A percentile compares a stretch with the other conserved stretches of the same genome.
Evolutionary conservation across 2,888 invertebrate genomes (phyloP).

Genomic region (Cetonia aurata): DNA sequence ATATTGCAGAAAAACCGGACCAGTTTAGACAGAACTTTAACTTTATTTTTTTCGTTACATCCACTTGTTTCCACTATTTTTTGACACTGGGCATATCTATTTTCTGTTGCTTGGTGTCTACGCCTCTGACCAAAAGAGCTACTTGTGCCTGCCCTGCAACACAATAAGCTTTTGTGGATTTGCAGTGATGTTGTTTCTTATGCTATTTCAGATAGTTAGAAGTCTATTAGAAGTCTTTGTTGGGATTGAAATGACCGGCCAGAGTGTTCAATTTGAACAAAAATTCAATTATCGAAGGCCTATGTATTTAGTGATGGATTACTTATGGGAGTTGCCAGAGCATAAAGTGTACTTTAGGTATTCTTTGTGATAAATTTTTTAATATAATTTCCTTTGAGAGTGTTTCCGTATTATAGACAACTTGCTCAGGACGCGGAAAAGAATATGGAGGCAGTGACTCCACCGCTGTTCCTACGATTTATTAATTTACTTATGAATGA

Average conservation of each 20-base stretch:
- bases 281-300: slow-evolving; percentile 97
- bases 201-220: slow-evolving; percentile 75
- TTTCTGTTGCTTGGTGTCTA: neutral
- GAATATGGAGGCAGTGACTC: slow-evolving; percentile 91
- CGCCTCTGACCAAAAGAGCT: neutral
- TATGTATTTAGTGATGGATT: slow-evolving; percentile 95
- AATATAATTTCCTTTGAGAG: slow-evolving; percentile 10
- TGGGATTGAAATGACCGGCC: slow-evolving; percentile 97
- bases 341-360: slow-evolving; percentile 84
- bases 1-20: too few relatives aligned
- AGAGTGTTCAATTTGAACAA: slow-evolving; percentile 95
- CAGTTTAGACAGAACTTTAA: too few relatives aligned
- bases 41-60: too few relatives aligned
- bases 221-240: slow-evolving; percentile 93
- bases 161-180: neutral
- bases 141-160: neutral
- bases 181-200: too few relatives aligned
- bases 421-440: slow-evolving; percentile 85
- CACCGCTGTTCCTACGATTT: slow-evolving; percentile 94
- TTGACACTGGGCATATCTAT: neutral
- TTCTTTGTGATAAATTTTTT: slow-evolving; percentile 56
- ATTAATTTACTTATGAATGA: slow-evolving; percentile 98
- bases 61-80: too few relatives aligned
- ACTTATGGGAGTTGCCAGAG: slow-evolving; percentile 86
- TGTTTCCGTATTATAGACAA: slow-evolving; percentile 65